phyloP scores from a whole-genome alignment of 2,797 vertebrate species.

The Coluber constrictor region DNA sequence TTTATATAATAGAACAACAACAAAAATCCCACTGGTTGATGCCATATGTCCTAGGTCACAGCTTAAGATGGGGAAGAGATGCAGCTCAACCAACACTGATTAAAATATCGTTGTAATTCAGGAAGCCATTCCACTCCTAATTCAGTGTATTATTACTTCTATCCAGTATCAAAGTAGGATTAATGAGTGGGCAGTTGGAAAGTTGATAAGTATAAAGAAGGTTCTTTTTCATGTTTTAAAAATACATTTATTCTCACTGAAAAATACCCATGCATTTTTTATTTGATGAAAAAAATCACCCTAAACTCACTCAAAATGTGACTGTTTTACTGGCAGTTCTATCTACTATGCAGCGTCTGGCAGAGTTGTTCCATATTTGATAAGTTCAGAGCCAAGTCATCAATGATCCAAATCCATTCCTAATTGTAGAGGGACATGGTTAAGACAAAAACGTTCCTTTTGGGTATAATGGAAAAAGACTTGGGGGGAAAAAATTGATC shows the following conservation, averaged over 20 bases:
- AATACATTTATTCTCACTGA: not conserved
- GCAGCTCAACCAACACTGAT: not conserved
- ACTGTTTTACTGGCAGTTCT: not conserved
- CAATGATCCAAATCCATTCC: not conserved
- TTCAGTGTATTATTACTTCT: not conserved
- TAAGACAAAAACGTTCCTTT: not conserved
- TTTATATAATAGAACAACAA: not conserved
- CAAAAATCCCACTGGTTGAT: not conserved
- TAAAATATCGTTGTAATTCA: not conserved
- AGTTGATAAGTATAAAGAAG: not conserved
- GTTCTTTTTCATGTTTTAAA: not conserved
- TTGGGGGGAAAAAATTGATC: too few relatives aligned
- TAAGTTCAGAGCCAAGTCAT: not conserved
- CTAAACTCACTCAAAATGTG: not conserved
- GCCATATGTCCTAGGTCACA: not conserved
- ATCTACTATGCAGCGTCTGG: not conserved
- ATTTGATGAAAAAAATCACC: not conserved
- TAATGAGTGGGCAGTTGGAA: not conserved
- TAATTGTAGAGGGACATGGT: not conserved
- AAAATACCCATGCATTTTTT: not conserved
- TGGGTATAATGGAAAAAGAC: too few relatives aligned
- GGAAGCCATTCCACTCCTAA: not conserved
- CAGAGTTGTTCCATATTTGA: not conserved
- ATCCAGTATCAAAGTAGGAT: not conserved
- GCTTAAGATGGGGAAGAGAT: not conserved